Evolutionary conservation across 2,113 vertebrate genomes (phyloP).

Genomic region (Edolisoma coerulescens): DNA sequence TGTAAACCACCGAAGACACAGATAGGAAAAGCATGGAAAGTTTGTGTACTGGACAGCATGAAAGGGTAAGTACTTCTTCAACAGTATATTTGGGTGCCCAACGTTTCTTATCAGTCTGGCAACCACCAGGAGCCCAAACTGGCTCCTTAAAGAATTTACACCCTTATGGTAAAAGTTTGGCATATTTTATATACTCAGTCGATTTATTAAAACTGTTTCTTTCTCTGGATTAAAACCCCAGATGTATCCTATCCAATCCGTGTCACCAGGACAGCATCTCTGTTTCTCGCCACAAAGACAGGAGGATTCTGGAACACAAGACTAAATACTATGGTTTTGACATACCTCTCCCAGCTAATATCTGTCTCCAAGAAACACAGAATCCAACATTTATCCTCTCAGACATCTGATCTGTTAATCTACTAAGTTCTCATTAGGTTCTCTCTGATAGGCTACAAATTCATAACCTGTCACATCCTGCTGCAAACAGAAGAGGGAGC

Average conservation of each 20-base stretch:
- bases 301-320: not conserved
- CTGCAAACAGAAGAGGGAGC: conserved; percentile 45
- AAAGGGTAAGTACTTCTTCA: not conserved
- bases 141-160: not conserved
- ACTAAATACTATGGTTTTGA: not conserved
- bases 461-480: not conserved
- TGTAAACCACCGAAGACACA: not conserved
- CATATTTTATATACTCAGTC: not conserved
- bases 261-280: not conserved
- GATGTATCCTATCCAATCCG: not conserved
- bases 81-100: not conserved
- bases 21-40: not conserved
- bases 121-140: not conserved
- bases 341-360: not conserved
- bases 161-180: not conserved
- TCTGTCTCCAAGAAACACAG: not conserved
- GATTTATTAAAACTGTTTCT: not conserved
- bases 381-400: not conserved
- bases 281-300: not conserved
- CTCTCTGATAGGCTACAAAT: not conserved
- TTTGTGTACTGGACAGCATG: not conserved
- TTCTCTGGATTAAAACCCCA: not conserved
- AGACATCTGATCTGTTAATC: not conserved
- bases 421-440: not conserved
- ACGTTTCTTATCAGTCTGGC: not conserved